These are phyloP conservation scores for Metopolophium dirhodum DNA, from an alignment of 1,140 invertebrate genomes.

Conservation along the genomic window DNA sequence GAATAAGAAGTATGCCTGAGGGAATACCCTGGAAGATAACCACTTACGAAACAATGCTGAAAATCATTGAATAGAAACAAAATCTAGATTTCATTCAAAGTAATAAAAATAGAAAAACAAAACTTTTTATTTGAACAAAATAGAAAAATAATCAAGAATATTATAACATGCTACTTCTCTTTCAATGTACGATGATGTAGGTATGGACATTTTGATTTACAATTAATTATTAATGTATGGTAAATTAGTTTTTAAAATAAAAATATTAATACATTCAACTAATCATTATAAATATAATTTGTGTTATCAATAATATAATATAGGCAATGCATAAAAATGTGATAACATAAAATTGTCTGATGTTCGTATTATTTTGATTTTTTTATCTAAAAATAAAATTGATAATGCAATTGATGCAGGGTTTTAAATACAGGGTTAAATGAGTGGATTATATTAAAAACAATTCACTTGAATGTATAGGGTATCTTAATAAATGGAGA, in stretches of 20 bases:
- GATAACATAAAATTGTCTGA: neutral
- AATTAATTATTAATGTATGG: neutral
- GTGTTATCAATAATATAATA: neutral
- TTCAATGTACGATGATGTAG: neutral
- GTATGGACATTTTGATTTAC: neutral
- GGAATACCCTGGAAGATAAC: neutral
- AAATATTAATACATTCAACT: neutral
- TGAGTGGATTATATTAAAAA: neutral
- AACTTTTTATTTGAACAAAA: neutral
- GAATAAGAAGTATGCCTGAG: neutral
- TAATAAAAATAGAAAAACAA: conserved; percentile 9
- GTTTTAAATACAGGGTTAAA: neutral
- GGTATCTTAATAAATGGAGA: neutral
- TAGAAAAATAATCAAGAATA: neutral
- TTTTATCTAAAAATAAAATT: neutral
- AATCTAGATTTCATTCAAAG: neutral
- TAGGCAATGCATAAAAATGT: neutral
- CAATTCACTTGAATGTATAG: neutral
- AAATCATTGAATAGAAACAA: neutral
- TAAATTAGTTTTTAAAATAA: neutral
- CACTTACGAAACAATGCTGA: conserved; percentile 1
- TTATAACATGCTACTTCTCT: neutral
- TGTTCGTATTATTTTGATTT: neutral
- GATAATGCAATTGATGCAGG: neutral
- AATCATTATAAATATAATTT: neutral